Conservation (phyloP, 2,797 vertebrate species). For the Graptemys geographica region DNA sequence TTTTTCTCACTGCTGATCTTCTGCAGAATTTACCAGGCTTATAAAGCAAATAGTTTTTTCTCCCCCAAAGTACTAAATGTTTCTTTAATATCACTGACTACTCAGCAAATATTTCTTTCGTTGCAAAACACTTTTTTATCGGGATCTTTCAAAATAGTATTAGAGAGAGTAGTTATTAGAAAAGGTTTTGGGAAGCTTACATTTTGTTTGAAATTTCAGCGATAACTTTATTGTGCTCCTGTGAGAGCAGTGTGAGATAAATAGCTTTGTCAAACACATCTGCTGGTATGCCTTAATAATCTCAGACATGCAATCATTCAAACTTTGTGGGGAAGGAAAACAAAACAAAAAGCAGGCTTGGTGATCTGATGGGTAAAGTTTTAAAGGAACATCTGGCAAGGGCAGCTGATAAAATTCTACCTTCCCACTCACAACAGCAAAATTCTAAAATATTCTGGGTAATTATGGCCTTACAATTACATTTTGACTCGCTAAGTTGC, state of each 20-base stretch:
- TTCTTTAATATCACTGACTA: background rate
- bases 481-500: background rate
- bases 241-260: constrained; percentile 65
- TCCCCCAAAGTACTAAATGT: background rate
- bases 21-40: background rate
- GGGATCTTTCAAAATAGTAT: constrained; percentile 24
- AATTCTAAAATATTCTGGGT: background rate
- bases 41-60: background rate
- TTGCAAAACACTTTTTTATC: constrained; percentile 24
- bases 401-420: constrained; percentile 1
- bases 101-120: constrained; percentile 25
- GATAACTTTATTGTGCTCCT: constrained; percentile 58
- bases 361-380: constrained; percentile 16
- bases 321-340: constrained; percentile 28
- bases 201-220: constrained; percentile 62
- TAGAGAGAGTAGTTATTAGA: constrained; percentile 25
- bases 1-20: background rate
- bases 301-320: constrained; percentile 53
- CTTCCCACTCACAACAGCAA: background rate
- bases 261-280: constrained; percentile 65
- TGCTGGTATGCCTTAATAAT: constrained; percentile 56
- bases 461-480: background rate
- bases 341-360: constrained; percentile 12
- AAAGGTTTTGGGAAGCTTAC: constrained; percentile 42
- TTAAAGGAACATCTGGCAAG: background rate